Evolutionary conservation across 1,140 invertebrate genomes (phyloP), one percentile per base, ranked within the genome.

Genomic region (Maconellicoccus hirsutus): DNA sequence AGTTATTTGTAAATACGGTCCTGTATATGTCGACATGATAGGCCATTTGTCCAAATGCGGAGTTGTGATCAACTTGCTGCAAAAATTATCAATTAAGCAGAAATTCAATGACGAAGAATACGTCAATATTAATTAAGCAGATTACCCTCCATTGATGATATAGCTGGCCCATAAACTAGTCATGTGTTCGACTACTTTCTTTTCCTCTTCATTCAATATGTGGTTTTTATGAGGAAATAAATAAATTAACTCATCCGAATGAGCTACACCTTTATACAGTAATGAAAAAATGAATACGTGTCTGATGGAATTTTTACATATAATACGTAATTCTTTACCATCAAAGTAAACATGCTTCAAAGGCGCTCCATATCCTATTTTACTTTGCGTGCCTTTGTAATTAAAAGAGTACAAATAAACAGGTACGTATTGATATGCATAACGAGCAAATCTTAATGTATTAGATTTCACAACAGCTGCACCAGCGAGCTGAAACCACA

Each of bases 161-260:
- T 84, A 84, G 72, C 74, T 82, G 0, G 78, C 71, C 78, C 77
- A 83, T 70, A 83, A 74, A 71, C 81, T 76, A 0, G 79, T 81
- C 77, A 84, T 78, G 7, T 77, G 76, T 42, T 79, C 74, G 3
- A 80, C 79, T 75, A 82, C 78, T 10, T 73, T 72, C 42, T 69
- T 72, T 72, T 83, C 82, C 0, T 21, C 69, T 7, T 72, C 70
- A 6, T 75, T 79, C 69, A 79, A 77, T n/a, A 75, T 71, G 2
- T 77, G 70, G 7, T 75, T 59, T 6, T 76, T 26, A 29, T 72
- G 23, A 3, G 77, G 81, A 72, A 83, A 81, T 12, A 82, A 71
- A 73, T 82, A 84, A 70, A 80, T 75, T 2, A 83, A 59, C 3
- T 84, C 82, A 63, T 84, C 83, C 0, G 75, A 75, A 72, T 84